Conservation (phyloP, 2,888 invertebrate genomes). For the Cerastis leucographa region DNA sequence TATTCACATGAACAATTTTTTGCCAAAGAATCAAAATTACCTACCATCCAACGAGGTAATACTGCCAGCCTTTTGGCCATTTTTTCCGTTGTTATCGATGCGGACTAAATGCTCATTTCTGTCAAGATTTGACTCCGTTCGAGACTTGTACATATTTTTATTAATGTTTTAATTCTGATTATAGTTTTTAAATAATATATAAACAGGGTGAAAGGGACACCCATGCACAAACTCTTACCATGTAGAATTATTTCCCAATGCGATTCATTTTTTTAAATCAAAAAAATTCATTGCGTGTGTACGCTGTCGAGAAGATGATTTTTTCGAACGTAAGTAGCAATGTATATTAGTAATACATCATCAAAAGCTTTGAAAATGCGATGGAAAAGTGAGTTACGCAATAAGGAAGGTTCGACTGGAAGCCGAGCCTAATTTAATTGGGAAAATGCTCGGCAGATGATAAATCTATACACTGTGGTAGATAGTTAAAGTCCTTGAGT, state of each 20-base stretch:
- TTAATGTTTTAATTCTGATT: too few species aligned
- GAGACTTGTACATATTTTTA: too few species aligned
- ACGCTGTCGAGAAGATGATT: background rate
- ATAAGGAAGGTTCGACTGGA: background rate
- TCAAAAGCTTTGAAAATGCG: background rate
- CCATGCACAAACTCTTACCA: too few species aligned
- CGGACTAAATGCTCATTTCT: too few species aligned
- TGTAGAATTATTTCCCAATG: too few species aligned
- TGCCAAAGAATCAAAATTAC: background rate
- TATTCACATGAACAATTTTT: background rate
- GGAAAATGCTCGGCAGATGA: background rate
- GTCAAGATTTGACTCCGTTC: too few species aligned
- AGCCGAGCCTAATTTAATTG: background rate
- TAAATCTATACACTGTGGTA: background rate
- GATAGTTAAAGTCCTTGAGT: conserved; percentile 32
- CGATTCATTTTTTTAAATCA: background rate
- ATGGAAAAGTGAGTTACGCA: background rate
- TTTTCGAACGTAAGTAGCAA: background rate
- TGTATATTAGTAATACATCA: too few species aligned
- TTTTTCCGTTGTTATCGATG: too few species aligned
- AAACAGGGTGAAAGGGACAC: too few species aligned
- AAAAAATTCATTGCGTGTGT: background rate
- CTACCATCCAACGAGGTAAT: too few species aligned
- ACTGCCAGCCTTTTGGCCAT: too few species aligned
- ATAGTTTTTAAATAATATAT: too few species aligned